phyloP scores from a whole-genome alignment of 2,888 invertebrate species.

The Autographa gamma region DNA sequence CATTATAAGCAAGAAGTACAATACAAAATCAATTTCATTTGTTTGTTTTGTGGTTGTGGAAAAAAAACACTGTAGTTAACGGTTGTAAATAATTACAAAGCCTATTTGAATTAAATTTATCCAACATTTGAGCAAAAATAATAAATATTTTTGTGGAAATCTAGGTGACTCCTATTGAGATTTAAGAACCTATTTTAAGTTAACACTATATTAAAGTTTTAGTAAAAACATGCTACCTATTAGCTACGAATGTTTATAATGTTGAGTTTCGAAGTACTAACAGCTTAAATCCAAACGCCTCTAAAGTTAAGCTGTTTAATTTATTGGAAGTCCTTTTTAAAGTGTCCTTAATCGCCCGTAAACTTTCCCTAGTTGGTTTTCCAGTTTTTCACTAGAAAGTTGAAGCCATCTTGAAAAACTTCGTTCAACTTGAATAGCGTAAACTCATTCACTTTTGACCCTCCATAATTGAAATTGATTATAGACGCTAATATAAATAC shows the following conservation, averaged over 20 bases:
- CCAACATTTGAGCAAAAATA: too few relatives aligned
- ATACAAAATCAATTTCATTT: too few relatives aligned
- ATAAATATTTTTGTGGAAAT: too few relatives aligned
- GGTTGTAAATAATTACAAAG: too few relatives aligned
- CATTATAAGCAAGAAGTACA: too few relatives aligned
- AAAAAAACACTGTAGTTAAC: too few relatives aligned
- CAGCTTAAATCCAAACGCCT: constrained; percentile 4
- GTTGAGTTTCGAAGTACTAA: constrained; percentile 1
- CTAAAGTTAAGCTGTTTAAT: not conserved
- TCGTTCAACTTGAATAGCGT: not conserved
- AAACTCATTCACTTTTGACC: not conserved
- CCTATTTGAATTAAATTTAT: too few relatives aligned
- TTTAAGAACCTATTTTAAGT: too few relatives aligned
- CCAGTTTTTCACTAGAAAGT: not conserved
- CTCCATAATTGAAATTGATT: not conserved
- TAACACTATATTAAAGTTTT: too few relatives aligned
- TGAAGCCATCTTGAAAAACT: not conserved
- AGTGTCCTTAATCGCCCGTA: not conserved
- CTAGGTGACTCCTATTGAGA: too few relatives aligned
- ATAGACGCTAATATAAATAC: not conserved
- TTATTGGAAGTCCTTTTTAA: not conserved
- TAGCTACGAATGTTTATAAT: not conserved
- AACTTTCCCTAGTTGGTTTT: constrained; percentile 5
- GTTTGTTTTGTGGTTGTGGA: too few relatives aligned
- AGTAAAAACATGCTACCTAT: not conserved